These are phyloP conservation scores for Hephaestus fuliginosus DNA, from an alignment of 2,797 vertebrate species.

Conservation along the genomic window DNA sequence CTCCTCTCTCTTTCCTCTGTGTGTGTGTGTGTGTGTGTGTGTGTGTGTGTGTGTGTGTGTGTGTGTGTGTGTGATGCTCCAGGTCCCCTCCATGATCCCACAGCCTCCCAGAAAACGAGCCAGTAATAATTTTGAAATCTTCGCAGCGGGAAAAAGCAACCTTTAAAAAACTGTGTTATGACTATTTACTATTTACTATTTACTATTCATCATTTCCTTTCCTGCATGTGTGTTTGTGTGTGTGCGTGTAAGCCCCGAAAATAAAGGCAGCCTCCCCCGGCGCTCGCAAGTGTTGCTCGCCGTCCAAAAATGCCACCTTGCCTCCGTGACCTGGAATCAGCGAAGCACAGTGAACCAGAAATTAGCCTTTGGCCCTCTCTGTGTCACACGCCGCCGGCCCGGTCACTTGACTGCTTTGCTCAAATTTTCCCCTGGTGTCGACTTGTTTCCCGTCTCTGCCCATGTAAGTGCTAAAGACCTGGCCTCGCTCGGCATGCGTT, in stretches of 20 bases:
- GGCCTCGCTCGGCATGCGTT: conserved; percentile 34
- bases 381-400: conserved; percentile 29
- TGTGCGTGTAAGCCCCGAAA: neutral
- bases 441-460: conserved; percentile 50
- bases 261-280: conserved; percentile 4
- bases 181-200: no score
- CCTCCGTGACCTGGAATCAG: conserved; percentile 34
- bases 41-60: conserved; percentile 13
- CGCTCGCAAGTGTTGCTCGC: conserved; percentile 15
- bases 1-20: no score
- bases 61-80: conserved; percentile 50
- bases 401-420: conserved; percentile 57
- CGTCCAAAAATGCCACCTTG: conserved; percentile 39
- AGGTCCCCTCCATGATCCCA: conserved; percentile 49
- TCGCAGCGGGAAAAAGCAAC: neutral
- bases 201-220: neutral
- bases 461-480: conserved; percentile 14
- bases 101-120: conserved; percentile 41
- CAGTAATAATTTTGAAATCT: conserved; percentile 48
- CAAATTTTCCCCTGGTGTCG: conserved; percentile 34
- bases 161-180: no score
- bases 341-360: conserved; percentile 53
- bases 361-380: conserved; percentile 46
- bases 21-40: conserved; percentile 22
- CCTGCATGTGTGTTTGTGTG: neutral